phyloP scores from a whole-genome alignment of 2,888 invertebrate species.

The Belgica antarctica region DNA sequence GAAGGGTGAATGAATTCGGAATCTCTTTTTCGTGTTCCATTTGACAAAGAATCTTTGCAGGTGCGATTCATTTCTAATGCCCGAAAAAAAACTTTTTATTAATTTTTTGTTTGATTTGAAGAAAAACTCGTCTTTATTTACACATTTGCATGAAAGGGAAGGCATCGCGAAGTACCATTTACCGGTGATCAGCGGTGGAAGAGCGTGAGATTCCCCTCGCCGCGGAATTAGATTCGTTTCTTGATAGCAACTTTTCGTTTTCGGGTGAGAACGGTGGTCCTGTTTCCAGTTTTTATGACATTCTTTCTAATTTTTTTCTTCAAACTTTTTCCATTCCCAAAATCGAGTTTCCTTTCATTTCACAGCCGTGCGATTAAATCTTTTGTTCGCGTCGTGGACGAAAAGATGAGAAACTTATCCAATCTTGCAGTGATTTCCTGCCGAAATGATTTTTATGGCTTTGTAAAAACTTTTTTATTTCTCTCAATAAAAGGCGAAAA shows the following conservation, averaged over 20 bases:
- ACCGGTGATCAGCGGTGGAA: conserved; percentile 36
- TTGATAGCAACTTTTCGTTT: not conserved
- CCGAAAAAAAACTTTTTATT: conserved; percentile 5
- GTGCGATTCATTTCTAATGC: conserved; percentile 30
- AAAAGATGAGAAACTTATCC: not conserved
- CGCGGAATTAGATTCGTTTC: conserved; percentile 29
- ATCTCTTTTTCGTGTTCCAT: conserved; percentile 1
- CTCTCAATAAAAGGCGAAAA: not conserved
- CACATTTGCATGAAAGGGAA: not conserved
- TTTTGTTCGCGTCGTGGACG: conserved; percentile 26
- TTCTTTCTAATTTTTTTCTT: conserved; percentile 18
- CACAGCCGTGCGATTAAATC: conserved; percentile 40
- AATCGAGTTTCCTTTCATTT: conserved; percentile 38
- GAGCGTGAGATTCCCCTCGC: conserved; percentile 34
- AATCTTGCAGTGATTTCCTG: conserved; percentile 7
- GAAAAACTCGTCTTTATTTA: conserved; percentile 42
- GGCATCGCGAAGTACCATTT: conserved; percentile 6
- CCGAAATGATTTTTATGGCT: conserved; percentile 2
- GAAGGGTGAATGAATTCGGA: not conserved
- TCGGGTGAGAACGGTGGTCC: not conserved
- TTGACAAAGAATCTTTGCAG: conserved; percentile 33
- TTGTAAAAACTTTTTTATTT: not conserved
- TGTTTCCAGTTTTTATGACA: conserved; percentile 2
- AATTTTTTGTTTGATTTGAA: conserved; percentile 18
- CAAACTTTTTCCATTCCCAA: not conserved